phyloP scores from a whole-genome alignment of 2,113 vertebrate species.

The Azemiops feae region DNA sequence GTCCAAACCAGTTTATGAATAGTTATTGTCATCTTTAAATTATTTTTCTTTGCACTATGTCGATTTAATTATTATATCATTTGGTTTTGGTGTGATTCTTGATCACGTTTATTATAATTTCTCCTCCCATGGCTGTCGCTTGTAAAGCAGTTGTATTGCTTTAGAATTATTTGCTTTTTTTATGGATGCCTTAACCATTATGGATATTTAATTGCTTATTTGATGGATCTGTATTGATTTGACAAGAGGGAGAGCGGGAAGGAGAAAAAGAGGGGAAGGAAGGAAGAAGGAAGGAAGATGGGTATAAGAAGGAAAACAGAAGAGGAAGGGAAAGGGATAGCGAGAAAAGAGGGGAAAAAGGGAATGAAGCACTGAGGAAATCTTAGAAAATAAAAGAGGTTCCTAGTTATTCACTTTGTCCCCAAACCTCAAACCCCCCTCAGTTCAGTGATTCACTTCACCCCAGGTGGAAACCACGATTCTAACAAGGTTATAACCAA shows the following conservation, averaged over 20 bases:
- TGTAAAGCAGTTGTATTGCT: not conserved
- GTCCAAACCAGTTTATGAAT: not conserved
- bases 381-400: not conserved
- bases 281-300: too few species aligned
- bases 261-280: too few species aligned
- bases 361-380: not conserved
- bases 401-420: not conserved
- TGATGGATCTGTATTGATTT: not conserved
- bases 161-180: not conserved
- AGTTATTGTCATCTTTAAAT: not conserved
- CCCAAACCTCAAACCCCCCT: not conserved
- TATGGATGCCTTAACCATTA: not conserved
- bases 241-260: not conserved
- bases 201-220: not conserved
- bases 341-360: not conserved
- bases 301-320: too few species aligned
- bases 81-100: not conserved
- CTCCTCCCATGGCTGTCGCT: not conserved
- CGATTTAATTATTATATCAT: not conserved
- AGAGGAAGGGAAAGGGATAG: not conserved
- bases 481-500: not conserved
- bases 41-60: not conserved
- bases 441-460: not conserved
- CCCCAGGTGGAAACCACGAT: not conserved
- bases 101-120: not conserved